Evolutionary conservation across 1,140 invertebrate genomes (phyloP).

Genomic region (Hycleus cichorii): DNA sequence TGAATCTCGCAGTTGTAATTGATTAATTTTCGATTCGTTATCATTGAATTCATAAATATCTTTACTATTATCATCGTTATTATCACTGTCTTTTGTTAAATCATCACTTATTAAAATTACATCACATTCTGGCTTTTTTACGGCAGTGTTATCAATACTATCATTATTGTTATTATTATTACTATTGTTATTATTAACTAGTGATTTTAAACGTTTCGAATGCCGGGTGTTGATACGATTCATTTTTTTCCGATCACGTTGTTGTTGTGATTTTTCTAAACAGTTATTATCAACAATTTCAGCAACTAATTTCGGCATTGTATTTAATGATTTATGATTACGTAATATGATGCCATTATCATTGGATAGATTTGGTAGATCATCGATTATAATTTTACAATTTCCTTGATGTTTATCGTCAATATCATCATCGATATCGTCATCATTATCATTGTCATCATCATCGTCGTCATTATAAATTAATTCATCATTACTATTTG

Average conservation of each 20-base stretch:
- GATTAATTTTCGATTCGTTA: not conserved
- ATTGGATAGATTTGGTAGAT: not conserved
- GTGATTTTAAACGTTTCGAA: not conserved
- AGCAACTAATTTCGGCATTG: conserved; percentile 28
- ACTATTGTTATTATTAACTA: conserved; percentile 1
- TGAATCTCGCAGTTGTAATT: too few relatives aligned
- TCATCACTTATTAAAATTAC: too few relatives aligned
- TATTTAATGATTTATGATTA: conserved; percentile 51
- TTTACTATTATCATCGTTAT: conserved; percentile 24
- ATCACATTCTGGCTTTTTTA: too few relatives aligned
- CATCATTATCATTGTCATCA: not conserved
- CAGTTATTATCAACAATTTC: not conserved
- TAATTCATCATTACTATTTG: conserved; percentile 37
- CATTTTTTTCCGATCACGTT: not conserved
- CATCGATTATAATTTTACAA: not conserved
- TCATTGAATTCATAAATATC: conserved; percentile 48
- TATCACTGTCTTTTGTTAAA: not conserved
- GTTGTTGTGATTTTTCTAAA: conserved; percentile 5
- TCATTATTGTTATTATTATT: conserved; percentile 15
- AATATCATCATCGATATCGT: not conserved
- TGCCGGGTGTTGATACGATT: not conserved
- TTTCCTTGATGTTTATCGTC: not conserved
- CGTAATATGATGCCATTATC: conserved; percentile 48
- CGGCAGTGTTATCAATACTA: not conserved
- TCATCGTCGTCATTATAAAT: conserved; percentile 40